phyloP scores from a whole-genome alignment of 2,797 vertebrate species.

The Myotis vivesi region DNA sequence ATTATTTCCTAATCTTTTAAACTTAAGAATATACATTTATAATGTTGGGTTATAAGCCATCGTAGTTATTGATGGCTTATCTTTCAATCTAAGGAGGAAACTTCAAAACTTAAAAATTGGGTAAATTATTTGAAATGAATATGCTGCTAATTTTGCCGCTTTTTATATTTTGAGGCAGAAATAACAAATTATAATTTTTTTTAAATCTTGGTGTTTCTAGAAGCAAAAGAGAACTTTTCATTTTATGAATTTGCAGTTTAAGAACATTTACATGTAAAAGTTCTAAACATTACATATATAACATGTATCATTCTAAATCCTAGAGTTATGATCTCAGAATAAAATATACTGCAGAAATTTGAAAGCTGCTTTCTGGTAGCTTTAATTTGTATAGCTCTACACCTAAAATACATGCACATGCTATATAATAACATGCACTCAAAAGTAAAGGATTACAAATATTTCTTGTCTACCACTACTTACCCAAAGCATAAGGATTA shows the following conservation, averaged over 20 bases:
- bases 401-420: slow-evolving; percentile 62
- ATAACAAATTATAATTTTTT: slow-evolving; percentile 49
- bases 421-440: slow-evolving; percentile 66
- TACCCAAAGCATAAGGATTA: slow-evolving; percentile 78
- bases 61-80: background rate
- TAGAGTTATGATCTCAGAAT: slow-evolving; percentile 71
- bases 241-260: slow-evolving; percentile 75
- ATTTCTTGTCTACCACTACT: slow-evolving; percentile 73
- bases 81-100: slow-evolving; percentile 39
- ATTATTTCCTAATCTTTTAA: slow-evolving; percentile 28
- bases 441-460: slow-evolving; percentile 74
- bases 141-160: background rate
- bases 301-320: slow-evolving; percentile 70
- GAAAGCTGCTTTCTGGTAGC: slow-evolving; percentile 74
- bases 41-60: background rate
- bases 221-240: slow-evolving; percentile 73
- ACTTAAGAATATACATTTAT: slow-evolving; percentile 35
- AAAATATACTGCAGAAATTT: slow-evolving; percentile 77
- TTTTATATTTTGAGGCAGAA: slow-evolving; percentile 49
- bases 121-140: slow-evolving; percentile 7
- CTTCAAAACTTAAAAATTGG: slow-evolving; percentile 32
- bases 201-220: slow-evolving; percentile 68
- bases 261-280: slow-evolving; percentile 78
- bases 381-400: slow-evolving; percentile 77
- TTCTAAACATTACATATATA: slow-evolving; percentile 68